Conservation (phyloP, 1,140 invertebrate genomes). For the Heliconius congener region DNA sequence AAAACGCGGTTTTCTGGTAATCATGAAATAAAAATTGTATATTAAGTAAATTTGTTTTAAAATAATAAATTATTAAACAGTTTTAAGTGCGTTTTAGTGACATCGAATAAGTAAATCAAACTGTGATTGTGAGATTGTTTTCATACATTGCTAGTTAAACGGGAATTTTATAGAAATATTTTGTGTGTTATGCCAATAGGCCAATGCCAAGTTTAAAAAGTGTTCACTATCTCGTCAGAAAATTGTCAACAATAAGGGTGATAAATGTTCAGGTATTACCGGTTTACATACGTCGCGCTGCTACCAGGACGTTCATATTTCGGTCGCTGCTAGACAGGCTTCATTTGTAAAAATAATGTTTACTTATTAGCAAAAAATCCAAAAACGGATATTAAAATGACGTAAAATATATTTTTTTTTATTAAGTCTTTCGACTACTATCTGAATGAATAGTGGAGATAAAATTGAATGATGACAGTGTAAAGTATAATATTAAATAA, state of each 20-base stretch:
- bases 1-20: slow-evolving; percentile 13
- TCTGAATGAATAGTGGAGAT: neutral
- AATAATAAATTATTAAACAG: neutral
- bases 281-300: neutral
- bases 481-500: neutral
- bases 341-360: neutral
- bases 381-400: neutral
- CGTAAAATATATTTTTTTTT: neutral
- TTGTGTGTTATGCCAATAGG: neutral
- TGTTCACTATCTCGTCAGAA: neutral
- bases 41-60: neutral
- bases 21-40: slow-evolving; percentile 11
- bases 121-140: neutral
- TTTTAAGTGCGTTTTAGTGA: slow-evolving; percentile 19
- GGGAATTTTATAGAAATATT: neutral
- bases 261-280: slow-evolving; percentile 15
- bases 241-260: slow-evolving; percentile 1
- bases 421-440: neutral
- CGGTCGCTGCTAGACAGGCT: neutral
- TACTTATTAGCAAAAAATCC: too few relatives aligned
- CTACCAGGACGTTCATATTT: neutral
- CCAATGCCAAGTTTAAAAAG: slow-evolving; percentile 56
- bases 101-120: neutral
- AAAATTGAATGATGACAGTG: neutral
- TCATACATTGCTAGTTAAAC: neutral